phyloP scores from a whole-genome alignment of 2,888 invertebrate species.

The Drosophila paranaensis region DNA sequence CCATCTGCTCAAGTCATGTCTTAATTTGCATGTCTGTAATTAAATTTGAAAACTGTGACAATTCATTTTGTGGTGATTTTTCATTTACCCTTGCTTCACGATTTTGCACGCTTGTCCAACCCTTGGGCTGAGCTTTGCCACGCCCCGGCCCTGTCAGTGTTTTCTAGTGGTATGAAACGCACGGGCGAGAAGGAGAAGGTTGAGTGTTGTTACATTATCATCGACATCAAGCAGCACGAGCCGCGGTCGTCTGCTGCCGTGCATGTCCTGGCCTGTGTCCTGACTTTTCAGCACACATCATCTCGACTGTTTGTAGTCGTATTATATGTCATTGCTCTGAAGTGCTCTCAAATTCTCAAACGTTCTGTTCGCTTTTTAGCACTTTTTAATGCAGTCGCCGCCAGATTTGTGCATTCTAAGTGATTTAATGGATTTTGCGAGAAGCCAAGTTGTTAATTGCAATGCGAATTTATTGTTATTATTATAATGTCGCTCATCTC shows the following conservation, averaged over 20 bases:
- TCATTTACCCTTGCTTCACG: conserved; percentile 33
- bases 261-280: conserved; percentile 54
- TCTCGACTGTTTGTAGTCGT: conserved; percentile 75
- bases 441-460: conserved; percentile 73
- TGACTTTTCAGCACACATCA: conserved; percentile 43
- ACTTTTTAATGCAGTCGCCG: conserved; percentile 49
- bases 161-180: neutral
- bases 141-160: conserved; percentile 15
- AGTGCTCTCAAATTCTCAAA: conserved; percentile 64
- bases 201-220: conserved; percentile 78
- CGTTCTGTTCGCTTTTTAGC: conserved; percentile 33
- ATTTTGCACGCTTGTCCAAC: conserved; percentile 63
- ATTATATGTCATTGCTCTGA: conserved; percentile 75
- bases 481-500: conserved; percentile 31
- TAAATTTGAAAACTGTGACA: conserved; percentile 82
- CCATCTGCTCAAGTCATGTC: conserved; percentile 30
- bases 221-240: conserved; percentile 53
- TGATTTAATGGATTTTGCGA: conserved; percentile 80
- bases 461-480: conserved; percentile 65
- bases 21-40: conserved; percentile 75
- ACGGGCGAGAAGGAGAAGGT: conserved; percentile 27
- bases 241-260: conserved; percentile 33
- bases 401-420: conserved; percentile 57
- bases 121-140: conserved; percentile 53
- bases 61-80: conserved; percentile 47